Evolutionary conservation across 1,140 invertebrate species (phyloP), one percentile per base, ranked within the genome.

Genomic region (Pteromalus puparum): DNA sequence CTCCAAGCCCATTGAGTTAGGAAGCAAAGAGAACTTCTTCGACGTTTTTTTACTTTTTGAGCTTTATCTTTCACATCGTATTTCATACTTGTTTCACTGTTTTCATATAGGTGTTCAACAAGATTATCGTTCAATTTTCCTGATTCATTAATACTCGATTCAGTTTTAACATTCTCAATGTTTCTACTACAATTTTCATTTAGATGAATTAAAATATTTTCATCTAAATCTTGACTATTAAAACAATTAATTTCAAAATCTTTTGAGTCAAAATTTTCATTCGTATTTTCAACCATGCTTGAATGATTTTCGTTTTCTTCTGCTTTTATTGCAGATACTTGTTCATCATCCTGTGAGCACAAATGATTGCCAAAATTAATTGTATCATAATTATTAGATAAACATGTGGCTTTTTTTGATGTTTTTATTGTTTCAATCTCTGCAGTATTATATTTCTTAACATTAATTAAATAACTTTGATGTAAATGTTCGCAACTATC

Each of bases 1-100:
- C 96, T 96, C 95, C 96, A 96, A 30, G 95, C 95, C 95, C 96
- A 96, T 86, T 95, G 95, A 86, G 96, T 94, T 13, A 96, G 90
- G 83, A 96, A 94, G 42, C 94, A 95, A 1, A 96, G 89, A 21
- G 95, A 95, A 90, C 95, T 96, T 91, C 95, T 93, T 46, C 96
- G 92, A 85, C 95, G 94, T 24, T 94, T 95, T 53, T 94, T 94
- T 10, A 93, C 88, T 88, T 95, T 95, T 84, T 94, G 94, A 38
- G 89, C 91, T 74, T 93, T 91, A 1, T 92, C 92, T 87, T 94
- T 95, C 15, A 85, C 87, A 6, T 92, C 90, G 9, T 61, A 75
- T 82, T 92, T 92, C 48, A 92, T 91, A 87, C 92, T 92, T 6
- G 86, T 85, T 75, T 91, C 89, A 67, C 92, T 88, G 13, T 86